Conservation (phyloP, 2,888 invertebrate genomes). For the Antheraea yamamai region DNA sequence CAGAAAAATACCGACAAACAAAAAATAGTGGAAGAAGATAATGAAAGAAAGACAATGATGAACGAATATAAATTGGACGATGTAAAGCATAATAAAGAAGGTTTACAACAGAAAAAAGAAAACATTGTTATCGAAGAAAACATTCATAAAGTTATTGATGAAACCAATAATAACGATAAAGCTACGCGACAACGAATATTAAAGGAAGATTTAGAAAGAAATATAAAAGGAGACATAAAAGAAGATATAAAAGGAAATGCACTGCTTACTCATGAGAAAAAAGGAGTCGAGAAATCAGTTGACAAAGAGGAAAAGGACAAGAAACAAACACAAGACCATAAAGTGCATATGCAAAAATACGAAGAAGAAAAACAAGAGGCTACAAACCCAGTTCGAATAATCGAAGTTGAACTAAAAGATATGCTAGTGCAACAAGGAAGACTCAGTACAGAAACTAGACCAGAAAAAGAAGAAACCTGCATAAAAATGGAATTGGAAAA, state of each 20-base stretch:
- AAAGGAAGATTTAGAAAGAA: constrained; percentile 22
- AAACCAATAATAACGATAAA: not conserved
- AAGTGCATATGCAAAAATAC: constrained; percentile 25
- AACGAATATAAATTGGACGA: not conserved
- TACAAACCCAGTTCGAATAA: not conserved
- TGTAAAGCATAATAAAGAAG: not conserved
- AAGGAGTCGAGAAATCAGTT: constrained; percentile 6
- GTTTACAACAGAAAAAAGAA: not conserved
- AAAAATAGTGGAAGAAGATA: not conserved
- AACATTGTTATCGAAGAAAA: not conserved
- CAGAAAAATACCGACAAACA: not conserved
- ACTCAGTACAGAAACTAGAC: constrained; percentile 15
- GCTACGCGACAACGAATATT: not conserved
- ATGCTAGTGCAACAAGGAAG: constrained; percentile 16
- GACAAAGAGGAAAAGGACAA: constrained; percentile 19
- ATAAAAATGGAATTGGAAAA: constrained; percentile 24
- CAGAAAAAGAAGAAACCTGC: constrained; percentile 21
- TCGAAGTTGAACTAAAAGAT: not conserved
- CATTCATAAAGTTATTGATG: not conserved
- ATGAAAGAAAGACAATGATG: not conserved
- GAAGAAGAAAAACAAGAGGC: constrained; percentile 24
- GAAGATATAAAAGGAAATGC: constrained; percentile 26
- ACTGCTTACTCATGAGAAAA: constrained; percentile 12
- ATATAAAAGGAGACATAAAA: too few species aligned
- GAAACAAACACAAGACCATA: constrained; percentile 24